Conservation (phyloP, 2,888 invertebrate species). For the Lepeophtheirus nordmannii region DNA sequence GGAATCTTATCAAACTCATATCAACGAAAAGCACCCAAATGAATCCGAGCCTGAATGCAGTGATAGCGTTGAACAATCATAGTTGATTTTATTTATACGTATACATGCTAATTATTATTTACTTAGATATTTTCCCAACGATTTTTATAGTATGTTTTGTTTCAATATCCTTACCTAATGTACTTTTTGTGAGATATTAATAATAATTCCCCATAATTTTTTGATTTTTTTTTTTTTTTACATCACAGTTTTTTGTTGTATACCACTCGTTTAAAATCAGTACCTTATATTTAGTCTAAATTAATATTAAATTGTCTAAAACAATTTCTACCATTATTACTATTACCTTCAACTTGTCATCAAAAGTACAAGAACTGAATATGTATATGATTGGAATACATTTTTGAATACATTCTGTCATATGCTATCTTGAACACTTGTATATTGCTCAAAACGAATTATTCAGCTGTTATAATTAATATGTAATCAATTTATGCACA, state of each 20-base stretch:
- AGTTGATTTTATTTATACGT: no score
- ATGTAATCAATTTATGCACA: no score
- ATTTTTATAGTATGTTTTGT: no score
- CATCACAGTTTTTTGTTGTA: not conserved
- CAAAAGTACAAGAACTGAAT: not conserved
- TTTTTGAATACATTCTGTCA: not conserved
- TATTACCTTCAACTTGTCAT: not conserved
- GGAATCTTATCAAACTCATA: not conserved
- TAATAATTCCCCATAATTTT: no score
- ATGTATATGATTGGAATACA: not conserved
- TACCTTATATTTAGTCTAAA: conserved; percentile 3
- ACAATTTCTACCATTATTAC: not conserved
- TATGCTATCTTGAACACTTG: not conserved
- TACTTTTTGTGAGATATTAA: no score
- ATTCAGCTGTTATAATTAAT: no score
- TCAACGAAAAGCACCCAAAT: not conserved
- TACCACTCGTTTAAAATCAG: not conserved
- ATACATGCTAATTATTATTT: no score
- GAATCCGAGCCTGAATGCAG: not conserved
- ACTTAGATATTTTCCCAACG: no score
- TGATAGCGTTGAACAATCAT: not conserved
- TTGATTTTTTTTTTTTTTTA: no score
- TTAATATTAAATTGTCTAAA: not conserved
- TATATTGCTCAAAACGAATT: not conserved
- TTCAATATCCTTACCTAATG: no score